A percentile compares a stretch with the other conserved stretches of the same genome.
Evolutionary conservation across 2,888 invertebrate species (phyloP).

Genomic region (Acholoe squamosa): DNA sequence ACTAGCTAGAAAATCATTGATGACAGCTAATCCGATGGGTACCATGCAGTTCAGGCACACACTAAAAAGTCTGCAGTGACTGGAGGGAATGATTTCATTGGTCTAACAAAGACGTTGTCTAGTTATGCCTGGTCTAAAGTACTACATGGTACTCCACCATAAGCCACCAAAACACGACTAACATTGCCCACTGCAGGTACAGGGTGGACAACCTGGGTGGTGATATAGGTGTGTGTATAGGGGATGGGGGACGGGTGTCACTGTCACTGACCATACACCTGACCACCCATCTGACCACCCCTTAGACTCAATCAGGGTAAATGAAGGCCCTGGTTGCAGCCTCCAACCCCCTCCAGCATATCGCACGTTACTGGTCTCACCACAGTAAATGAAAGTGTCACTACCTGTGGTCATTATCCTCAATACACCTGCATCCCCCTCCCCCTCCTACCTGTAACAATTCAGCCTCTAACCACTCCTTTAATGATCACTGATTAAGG

Average conservation of each 20-base stretch:
- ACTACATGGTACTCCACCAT: too few species aligned
- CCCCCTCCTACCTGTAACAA: neutral
- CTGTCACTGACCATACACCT: neutral
- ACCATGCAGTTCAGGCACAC: too few species aligned
- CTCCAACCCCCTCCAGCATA: slow-evolving; percentile 25
- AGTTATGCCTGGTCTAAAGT: too few species aligned
- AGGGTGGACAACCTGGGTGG: too few species aligned
- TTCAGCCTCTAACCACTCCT: neutral
- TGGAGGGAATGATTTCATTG: too few species aligned
- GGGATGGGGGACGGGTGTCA: neutral
- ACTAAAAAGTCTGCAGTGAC: too few species aligned
- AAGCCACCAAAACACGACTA: too few species aligned
- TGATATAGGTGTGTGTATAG: too few species aligned
- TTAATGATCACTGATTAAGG: neutral
- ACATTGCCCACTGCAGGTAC: too few species aligned
- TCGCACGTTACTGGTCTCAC: slow-evolving; percentile 13
- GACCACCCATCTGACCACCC: neutral
- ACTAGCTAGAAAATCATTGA: too few species aligned
- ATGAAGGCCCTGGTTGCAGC: neutral
- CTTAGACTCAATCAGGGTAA: slow-evolving; percentile 40
- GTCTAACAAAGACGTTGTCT: too few species aligned
- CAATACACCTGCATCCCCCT: slow-evolving; percentile 30
- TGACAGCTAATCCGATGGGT: too few species aligned
- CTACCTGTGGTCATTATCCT: slow-evolving; percentile 21
- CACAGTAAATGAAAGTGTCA: slow-evolving; percentile 39